Conservation (phyloP, 2,113 vertebrate genomes). For the Solenodon paradoxus region DNA sequence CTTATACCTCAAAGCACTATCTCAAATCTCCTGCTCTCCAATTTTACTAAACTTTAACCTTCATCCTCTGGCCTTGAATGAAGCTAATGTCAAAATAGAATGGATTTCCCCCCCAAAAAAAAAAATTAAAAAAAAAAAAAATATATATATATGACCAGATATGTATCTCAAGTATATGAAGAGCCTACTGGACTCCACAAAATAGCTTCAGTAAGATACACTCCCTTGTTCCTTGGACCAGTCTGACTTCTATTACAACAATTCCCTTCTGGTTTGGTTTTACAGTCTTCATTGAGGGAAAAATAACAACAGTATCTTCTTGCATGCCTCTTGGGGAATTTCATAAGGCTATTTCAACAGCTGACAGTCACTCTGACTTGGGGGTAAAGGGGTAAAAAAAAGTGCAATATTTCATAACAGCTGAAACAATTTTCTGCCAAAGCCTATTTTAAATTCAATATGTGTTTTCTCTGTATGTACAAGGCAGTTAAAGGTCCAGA, state of each 20-base stretch:
- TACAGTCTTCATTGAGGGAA: not conserved
- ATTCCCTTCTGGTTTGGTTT: slow-evolving; percentile 12
- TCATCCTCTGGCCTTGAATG: not conserved
- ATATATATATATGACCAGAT: not conserved
- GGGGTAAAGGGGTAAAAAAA: not conserved
- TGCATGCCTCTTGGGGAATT: slow-evolving; percentile 27
- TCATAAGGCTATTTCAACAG: slow-evolving; percentile 62
- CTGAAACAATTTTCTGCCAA: slow-evolving; percentile 40
- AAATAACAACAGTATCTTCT: not conserved
- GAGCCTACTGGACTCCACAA: not conserved
- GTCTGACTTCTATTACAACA: not conserved
- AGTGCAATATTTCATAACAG: slow-evolving; percentile 56
- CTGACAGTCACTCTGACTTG: slow-evolving; percentile 22
- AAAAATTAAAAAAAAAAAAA: not conserved
- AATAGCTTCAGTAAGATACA: not conserved
- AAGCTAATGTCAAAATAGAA: not conserved
- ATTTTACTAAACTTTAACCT: not conserved
- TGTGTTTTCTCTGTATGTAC: slow-evolving; percentile 1
- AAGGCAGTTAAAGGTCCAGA: slow-evolving; percentile 23
- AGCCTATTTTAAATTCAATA: slow-evolving; percentile 58
- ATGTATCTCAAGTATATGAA: not conserved
- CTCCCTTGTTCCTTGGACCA: not conserved
- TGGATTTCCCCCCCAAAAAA: not conserved
- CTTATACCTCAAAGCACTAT: not conserved
- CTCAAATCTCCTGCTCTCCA: not conserved